Percentiles rank a stretch among this genome's conserved stretches.
Conservation (phyloP, 2,113 vertebrate genomes). For the Aegotheles bennettii region DNA sequence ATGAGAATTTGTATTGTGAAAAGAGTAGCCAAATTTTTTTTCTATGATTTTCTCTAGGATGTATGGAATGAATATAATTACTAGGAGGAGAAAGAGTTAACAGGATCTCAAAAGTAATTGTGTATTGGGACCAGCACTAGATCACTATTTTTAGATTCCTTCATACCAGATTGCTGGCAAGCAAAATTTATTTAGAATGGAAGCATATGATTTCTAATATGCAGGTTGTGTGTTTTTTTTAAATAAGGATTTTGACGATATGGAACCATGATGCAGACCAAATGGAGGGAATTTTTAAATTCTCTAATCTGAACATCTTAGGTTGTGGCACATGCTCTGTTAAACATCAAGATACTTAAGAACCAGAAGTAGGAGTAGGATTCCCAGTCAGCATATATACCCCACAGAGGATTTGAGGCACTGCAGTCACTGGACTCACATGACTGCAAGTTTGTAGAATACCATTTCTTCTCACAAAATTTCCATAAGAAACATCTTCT, state of each 20-base stretch:
- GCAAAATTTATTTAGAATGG: background rate
- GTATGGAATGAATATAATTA: background rate
- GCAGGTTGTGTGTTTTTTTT: background rate
- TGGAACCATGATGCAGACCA: background rate
- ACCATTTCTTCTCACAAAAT: background rate
- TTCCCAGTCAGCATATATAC: fast-evolving
- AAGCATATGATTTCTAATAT: background rate
- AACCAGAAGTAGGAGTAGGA: background rate
- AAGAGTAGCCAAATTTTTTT: background rate
- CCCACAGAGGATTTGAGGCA: background rate
- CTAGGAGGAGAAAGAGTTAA: background rate
- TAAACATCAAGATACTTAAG: background rate
- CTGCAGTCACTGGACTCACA: background rate
- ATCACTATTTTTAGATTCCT: background rate
- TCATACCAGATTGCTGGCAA: background rate
- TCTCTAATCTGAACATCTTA: background rate
- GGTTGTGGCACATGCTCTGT: background rate
- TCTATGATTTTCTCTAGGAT: background rate
- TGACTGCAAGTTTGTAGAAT: background rate
- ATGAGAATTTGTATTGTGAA: background rate
- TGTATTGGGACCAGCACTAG: background rate
- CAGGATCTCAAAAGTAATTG: background rate
- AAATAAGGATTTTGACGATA: background rate
- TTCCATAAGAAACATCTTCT: background rate
- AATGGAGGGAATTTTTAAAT: background rate